Conservation (phyloP, 2,888 invertebrate species). For the Melipona beecheii region DNA sequence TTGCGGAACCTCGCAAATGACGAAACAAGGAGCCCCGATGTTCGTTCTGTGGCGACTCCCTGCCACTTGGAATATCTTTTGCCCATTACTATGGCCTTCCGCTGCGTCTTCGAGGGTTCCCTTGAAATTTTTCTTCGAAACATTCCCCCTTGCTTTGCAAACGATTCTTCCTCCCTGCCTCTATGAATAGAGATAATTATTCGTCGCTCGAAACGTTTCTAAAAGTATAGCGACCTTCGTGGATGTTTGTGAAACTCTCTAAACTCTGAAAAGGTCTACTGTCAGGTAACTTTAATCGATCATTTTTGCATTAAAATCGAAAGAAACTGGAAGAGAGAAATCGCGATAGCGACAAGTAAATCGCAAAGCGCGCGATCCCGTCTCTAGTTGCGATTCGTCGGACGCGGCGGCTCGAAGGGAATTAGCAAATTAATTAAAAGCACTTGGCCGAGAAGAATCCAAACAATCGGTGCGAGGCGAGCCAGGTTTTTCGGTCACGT, state of each 20-base stretch:
- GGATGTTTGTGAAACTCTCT: neutral
- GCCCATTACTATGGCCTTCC: too few species aligned
- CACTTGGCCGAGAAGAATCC: constrained; percentile 32
- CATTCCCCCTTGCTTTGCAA: neutral
- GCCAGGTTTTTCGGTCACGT: constrained; percentile 57
- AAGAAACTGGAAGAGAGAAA: neutral
- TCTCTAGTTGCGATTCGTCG: constrained; percentile 36
- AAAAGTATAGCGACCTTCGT: too few species aligned
- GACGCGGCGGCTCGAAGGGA: constrained; percentile 27
- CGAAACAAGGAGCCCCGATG: neutral
- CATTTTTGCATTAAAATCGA: too few species aligned
- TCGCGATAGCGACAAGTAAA: constrained; percentile 1
- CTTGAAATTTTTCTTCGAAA: neutral
- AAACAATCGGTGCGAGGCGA: constrained; percentile 40
- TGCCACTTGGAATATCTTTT: neutral
- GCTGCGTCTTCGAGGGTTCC: neutral
- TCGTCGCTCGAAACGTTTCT: too few species aligned
- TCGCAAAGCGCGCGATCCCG: neutral
- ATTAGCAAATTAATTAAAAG: constrained; percentile 56
- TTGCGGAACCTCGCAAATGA: neutral
- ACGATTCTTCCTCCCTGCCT: neutral
- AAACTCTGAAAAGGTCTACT: neutral
- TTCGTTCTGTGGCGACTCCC: neutral
- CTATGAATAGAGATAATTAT: too few species aligned
- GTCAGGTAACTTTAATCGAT: too few species aligned